phyloP scores from a whole-genome alignment of 2,113 vertebrate genomes.

The Oreochromis spilurus region DNA sequence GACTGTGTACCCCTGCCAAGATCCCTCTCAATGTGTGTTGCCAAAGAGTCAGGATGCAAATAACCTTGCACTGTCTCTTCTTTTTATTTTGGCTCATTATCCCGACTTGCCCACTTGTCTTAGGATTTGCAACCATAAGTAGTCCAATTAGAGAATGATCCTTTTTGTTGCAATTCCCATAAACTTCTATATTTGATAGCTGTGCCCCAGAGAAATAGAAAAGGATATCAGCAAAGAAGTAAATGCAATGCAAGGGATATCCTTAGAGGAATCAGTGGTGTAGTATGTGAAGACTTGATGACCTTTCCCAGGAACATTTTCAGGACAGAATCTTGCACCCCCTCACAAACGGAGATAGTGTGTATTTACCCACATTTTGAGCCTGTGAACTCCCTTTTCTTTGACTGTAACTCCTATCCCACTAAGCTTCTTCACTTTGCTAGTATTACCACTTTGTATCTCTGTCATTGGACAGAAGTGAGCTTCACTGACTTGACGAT shows the following conservation, averaged over 20 bases:
- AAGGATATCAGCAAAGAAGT: not conserved
- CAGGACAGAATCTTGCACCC: not conserved
- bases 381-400: not conserved
- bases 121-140: conserved; percentile 26
- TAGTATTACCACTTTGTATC: not conserved
- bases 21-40: conserved; percentile 17
- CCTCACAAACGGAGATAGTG: not conserved
- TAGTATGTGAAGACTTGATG: not conserved
- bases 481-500: not conserved
- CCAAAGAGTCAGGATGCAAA: conserved; percentile 19
- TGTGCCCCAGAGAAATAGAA: not conserved
- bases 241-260: not conserved
- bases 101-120: not conserved
- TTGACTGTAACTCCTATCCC: not conserved
- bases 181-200: not conserved
- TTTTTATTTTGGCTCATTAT: conserved; percentile 36
- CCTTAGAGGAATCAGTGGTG: not conserved
- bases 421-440: not conserved
- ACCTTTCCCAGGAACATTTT: not conserved
- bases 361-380: not conserved
- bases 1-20: not conserved
- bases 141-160: conserved; percentile 24
- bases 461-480: not conserved
- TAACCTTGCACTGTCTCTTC: not conserved
- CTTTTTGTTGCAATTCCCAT: not conserved